Conservation (phyloP, 2,797 vertebrate species). For the Eulemur mongoz region DNA sequence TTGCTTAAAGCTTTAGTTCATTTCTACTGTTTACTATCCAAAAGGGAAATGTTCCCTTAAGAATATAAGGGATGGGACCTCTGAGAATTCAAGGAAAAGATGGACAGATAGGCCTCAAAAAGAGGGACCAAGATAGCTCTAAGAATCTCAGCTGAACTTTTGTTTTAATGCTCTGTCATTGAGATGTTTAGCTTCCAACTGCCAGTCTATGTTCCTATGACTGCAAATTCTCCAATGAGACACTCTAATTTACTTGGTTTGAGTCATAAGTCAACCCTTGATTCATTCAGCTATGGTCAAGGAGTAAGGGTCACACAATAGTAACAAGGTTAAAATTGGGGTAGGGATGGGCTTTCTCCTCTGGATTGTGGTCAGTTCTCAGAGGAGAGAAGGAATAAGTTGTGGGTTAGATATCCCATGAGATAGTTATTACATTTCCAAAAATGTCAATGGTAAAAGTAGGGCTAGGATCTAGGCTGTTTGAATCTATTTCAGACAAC, state of each 20-base stretch:
- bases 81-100: conserved; percentile 28
- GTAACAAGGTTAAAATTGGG: background rate
- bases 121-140: background rate
- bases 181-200: background rate
- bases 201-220: background rate
- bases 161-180: background rate
- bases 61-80: background rate
- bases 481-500: background rate
- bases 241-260: background rate
- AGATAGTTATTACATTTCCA: background rate
- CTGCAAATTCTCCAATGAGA: background rate
- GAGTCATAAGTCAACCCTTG: background rate
- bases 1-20: conserved; percentile 22
- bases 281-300: background rate
- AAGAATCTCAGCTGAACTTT: background rate
- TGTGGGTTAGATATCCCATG: background rate
- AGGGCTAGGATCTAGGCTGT: background rate
- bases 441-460: background rate
- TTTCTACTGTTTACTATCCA: conserved; percentile 18
- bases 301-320: background rate
- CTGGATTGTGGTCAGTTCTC: background rate
- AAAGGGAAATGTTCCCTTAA: conserved; percentile 17
- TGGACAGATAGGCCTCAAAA: background rate
- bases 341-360: background rate
- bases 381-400: background rate